A percentile compares a stretch with the other conserved stretches of the same genome.
These are phyloP conservation scores for Leuctra nigra DNA, from an alignment of 2,888 invertebrate species.

Conservation along the genomic window DNA sequence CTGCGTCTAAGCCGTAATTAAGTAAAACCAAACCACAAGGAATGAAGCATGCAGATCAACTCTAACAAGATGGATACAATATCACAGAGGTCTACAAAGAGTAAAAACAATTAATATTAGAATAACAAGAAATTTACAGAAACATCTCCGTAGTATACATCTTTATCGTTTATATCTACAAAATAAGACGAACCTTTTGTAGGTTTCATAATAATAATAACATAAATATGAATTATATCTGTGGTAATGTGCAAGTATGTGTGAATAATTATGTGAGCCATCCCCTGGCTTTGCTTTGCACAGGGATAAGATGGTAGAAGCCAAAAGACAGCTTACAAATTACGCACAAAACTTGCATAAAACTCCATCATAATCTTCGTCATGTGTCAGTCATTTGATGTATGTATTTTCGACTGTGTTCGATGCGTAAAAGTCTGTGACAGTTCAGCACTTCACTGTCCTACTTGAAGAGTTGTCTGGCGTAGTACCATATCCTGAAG, in stretches of 20 bases:
- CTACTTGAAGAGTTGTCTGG: slow-evolving; percentile 76
- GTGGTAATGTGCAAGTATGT: neutral
- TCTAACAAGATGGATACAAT: too few species aligned
- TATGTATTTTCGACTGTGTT: neutral
- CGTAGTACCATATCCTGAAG: slow-evolving; percentile 89
- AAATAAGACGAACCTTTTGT: too few species aligned
- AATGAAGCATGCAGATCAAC: too few species aligned
- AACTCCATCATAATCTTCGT: neutral
- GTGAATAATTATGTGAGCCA: slow-evolving; percentile 10
- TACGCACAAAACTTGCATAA: neutral
- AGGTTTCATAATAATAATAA: too few species aligned
- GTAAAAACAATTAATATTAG: too few species aligned
- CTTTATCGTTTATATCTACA: too few species aligned
- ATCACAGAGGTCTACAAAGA: too few species aligned
- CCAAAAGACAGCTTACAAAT: slow-evolving; percentile 11
- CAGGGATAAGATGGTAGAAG: slow-evolving; percentile 24
- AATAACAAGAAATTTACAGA: too few species aligned
- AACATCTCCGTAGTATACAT: too few species aligned
- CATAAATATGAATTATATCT: too few species aligned
- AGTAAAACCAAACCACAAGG: too few species aligned
- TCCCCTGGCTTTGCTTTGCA: slow-evolving; percentile 27
- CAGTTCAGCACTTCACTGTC: slow-evolving; percentile 28
- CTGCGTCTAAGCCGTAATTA: too few species aligned
- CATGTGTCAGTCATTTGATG: neutral
- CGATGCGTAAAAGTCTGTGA: neutral